phyloP scores from a whole-genome alignment of 2,113 vertebrate species.

The Danio rerio region GRCz12tu NC_133181.1:51495001-51495500 shows the following conservation, averaged over 20 bases:
- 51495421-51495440: slow-evolving; percentile 33
- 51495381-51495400: slow-evolving; percentile 56
- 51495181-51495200: background rate
- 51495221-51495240: background rate
- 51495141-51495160: background rate
- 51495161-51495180: background rate
- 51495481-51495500: background rate
- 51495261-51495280: slow-evolving; percentile 11
- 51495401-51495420: slow-evolving; percentile 49
- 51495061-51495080: background rate
- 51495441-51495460: slow-evolving; percentile 39
- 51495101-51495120: background rate
- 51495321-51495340: slow-evolving; percentile 48
- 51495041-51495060: too few species aligned
- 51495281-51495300: slow-evolving; percentile 38
- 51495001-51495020: too few species aligned
- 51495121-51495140: background rate
- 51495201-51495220: background rate
- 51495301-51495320: slow-evolving; percentile 49
- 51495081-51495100: background rate
- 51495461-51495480: slow-evolving; percentile 7
- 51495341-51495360: slow-evolving; percentile 51
- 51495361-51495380: slow-evolving; percentile 57
- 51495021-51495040: too few species aligned
- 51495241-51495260: background rate